Percentiles rank a stretch among this genome's conserved stretches.
Conservation (phyloP, 2,888 invertebrate species). For the Clostera curtula region DNA sequence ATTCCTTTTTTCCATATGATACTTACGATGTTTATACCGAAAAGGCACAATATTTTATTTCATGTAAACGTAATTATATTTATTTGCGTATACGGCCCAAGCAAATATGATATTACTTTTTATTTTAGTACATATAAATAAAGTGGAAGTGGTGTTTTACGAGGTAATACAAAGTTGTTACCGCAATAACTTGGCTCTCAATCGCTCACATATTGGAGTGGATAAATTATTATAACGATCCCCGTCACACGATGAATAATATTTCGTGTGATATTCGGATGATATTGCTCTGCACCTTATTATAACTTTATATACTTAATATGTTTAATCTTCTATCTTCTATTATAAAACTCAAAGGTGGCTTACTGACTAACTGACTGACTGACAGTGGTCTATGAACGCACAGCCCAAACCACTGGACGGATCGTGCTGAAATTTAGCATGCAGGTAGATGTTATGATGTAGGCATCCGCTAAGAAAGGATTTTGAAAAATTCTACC, state of each 20-base stretch:
- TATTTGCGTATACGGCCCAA: conserved; percentile 51
- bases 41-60: too few relatives aligned
- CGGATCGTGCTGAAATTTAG: too few relatives aligned
- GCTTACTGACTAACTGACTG: too few relatives aligned
- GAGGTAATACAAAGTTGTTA: conserved; percentile 69
- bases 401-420: too few relatives aligned
- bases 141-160: conserved; percentile 69
- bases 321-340: too few relatives aligned
- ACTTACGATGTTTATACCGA: too few relatives aligned
- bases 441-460: too few relatives aligned
- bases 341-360: too few relatives aligned
- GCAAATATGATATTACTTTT: conserved; percentile 67
- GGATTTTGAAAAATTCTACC: too few relatives aligned
- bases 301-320: neutral
- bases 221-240: conserved; percentile 62
- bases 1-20: too few relatives aligned
- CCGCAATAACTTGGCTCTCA: conserved; percentile 63
- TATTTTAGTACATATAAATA: conserved; percentile 70
- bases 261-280: conserved; percentile 43
- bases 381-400: too few relatives aligned
- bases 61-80: conserved; percentile 22
- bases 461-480: too few relatives aligned
- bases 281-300: conserved; percentile 43
- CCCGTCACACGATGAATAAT: conserved; percentile 35
- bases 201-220: conserved; percentile 65